Base-by-base conservation (phyloP, 2,797 vertebrate genomes). In the Moxostoma hubbsi region DNA sequence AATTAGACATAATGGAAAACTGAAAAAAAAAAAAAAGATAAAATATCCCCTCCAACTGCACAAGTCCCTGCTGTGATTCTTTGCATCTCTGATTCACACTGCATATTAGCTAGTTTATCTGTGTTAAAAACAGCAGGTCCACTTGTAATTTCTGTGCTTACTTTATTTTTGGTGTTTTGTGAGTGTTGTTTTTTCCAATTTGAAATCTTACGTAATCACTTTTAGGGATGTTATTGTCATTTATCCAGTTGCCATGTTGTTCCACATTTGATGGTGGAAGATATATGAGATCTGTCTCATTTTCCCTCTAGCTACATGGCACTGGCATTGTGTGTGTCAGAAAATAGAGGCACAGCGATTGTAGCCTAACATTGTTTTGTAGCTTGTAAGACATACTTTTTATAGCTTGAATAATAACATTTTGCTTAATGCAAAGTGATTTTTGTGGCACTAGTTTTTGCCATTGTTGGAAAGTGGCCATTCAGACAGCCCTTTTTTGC, bases 1-100 rank as follows among this genome's bases (percentile, higher is more conserved):
- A 67, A 84, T 83, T 82, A 78, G 62, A 68, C 71, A 75, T 79
- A 74, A 81, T 86, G 66, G 57, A 84, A 79, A 78, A 75, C 72
- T 47, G 45, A 13, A 61, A 50, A 61, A 45, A 68, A 53, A 36
- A 36, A 36, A 36, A 36, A 36, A 51, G 4, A 46, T 46, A 55
- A 71, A 53, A 49, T 13, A 11, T 55, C n/a, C 36, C 61, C 15
- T 46, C 49, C 53, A 45, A 58, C 36, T 59, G 50, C 54, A 49
- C 47, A 51, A 47, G 46, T 18, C 53, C 55, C 54, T 4, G 43
- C 54, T 77, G 59, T n/a, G 57, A 62, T 47, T 70, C 49, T 3
- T 1, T 1, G 55, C 45, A 43, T 77, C 65, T 61, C 46, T 10
- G 13, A 67, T 68, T 68, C 7, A 10, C 18, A 59, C 12, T 61